Percentiles rank a stretch among this genome's conserved stretches.
phyloP scores from a whole-genome alignment of 2,797 vertebrate genomes.

The Champsocephalus gunnari region DNA sequence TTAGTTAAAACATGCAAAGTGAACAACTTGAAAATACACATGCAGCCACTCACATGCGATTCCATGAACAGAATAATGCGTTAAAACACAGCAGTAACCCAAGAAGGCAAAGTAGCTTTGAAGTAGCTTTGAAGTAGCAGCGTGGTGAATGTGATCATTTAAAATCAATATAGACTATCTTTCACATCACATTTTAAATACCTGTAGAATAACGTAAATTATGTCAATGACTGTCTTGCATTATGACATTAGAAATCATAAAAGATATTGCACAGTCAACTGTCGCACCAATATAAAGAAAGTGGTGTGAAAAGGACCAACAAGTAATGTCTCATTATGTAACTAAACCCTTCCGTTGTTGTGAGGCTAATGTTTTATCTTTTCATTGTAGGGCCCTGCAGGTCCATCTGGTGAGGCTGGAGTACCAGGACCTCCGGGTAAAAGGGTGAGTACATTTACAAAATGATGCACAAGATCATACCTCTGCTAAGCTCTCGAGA shows the following conservation, averaged over 20 bases:
- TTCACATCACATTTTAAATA: neutral
- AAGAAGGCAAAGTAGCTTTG: neutral
- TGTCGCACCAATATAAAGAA: neutral
- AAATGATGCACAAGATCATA: slow-evolving; percentile 43
- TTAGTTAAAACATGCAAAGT: neutral
- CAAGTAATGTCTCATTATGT: slow-evolving; percentile 20
- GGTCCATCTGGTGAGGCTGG: slow-evolving; percentile 99
- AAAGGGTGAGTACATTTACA: slow-evolving; percentile 89
- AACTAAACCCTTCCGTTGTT: slow-evolving; percentile 26
- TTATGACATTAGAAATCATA: neutral
- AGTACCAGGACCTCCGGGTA: slow-evolving; percentile 96
- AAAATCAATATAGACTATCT: neutral
- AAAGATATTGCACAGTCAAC: neutral
- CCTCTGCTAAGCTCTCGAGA: slow-evolving; percentile 24
- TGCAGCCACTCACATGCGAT: neutral
- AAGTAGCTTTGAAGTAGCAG: neutral
- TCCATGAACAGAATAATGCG: neutral
- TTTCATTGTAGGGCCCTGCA: slow-evolving; percentile 89
- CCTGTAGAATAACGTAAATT: neutral
- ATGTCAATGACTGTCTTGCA: neutral
- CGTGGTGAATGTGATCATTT: neutral
- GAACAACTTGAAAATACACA: neutral
- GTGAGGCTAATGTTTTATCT: slow-evolving; percentile 46
- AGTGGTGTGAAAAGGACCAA: neutral
- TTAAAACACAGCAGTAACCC: neutral